Evolutionary conservation across 2,888 invertebrate genomes (phyloP).

Genomic region (Clusia tigrina): DNA sequence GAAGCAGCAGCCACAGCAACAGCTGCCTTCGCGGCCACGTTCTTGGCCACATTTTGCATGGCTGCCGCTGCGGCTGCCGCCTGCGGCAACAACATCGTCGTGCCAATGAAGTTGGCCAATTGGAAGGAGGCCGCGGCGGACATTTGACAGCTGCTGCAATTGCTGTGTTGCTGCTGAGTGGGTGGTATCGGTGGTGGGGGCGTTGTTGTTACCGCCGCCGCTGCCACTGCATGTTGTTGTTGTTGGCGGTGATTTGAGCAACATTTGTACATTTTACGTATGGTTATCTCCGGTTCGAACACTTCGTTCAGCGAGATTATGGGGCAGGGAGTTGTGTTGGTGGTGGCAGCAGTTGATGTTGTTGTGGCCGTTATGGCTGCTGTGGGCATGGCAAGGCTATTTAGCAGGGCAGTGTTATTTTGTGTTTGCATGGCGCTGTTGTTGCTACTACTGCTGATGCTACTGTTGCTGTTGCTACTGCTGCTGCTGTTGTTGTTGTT

Average conservation of each 20-base stretch:
- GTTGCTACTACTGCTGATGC: constrained; percentile 20
- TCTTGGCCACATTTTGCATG: constrained; percentile 17
- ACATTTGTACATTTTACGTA: constrained; percentile 63
- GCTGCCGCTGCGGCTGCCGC: constrained; percentile 26
- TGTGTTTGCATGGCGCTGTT: constrained; percentile 28
- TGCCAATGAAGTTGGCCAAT: constrained; percentile 59
- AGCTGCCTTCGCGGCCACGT: constrained; percentile 12
- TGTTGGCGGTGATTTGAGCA: constrained; percentile 40
- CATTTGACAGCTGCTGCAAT: constrained; percentile 58
- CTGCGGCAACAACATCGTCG: constrained; percentile 52
- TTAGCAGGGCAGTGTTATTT: constrained; percentile 16
- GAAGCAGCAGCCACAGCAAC: background rate
- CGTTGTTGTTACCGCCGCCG: constrained; percentile 17
- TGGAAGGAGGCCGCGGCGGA: constrained; percentile 59
- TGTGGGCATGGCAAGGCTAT: background rate
- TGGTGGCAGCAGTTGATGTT: constrained; percentile 12
- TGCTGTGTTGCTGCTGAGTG: constrained; percentile 34
- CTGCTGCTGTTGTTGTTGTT: constrained; percentile 21
- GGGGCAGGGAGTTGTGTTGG: constrained; percentile 12
- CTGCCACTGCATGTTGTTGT: constrained; percentile 15
- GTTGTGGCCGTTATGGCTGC: constrained; percentile 18
- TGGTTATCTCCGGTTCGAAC: constrained; percentile 62
- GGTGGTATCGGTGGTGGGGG: constrained; percentile 23
- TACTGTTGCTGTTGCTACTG: constrained; percentile 28
- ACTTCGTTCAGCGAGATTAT: constrained; percentile 38